These are phyloP conservation scores for Pachypsylla venusta DNA, from an alignment of 1,140 invertebrate species.

Conservation along the genomic window DNA sequence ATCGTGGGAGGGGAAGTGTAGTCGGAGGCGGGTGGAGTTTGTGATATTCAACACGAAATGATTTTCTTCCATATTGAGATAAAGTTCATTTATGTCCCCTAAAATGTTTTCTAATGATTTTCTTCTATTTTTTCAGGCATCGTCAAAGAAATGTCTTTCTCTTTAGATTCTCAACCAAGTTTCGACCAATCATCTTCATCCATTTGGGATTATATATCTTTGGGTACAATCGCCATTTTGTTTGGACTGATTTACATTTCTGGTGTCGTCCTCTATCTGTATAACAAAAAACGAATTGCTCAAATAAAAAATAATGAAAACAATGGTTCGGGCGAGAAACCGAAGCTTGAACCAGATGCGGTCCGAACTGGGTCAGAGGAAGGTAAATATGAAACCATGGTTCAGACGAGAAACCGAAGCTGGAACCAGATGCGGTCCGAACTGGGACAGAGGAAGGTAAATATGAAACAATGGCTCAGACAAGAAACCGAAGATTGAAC, in stretches of 20 bases:
- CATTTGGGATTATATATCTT: slow-evolving; percentile 55
- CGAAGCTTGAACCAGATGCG: not conserved
- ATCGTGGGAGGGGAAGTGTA: too few relatives aligned
- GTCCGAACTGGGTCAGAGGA: slow-evolving; percentile 9
- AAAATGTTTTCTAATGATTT: not conserved
- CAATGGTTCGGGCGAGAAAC: not conserved
- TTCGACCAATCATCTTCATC: slow-evolving; percentile 33
- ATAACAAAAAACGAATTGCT: slow-evolving; percentile 37
- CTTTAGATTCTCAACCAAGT: slow-evolving; percentile 42
- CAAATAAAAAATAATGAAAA: slow-evolving; percentile 17
- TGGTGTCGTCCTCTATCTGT: slow-evolving; percentile 63
- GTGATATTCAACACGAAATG: too few relatives aligned
- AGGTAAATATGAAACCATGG: slow-evolving; percentile 4
- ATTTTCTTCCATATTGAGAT: too few relatives aligned
- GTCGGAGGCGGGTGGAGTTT: too few relatives aligned
- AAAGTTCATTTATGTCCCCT: slow-evolving; percentile 9
- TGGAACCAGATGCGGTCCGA: not conserved
- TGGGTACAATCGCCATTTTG: slow-evolving; percentile 60
- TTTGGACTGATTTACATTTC: slow-evolving; percentile 67
- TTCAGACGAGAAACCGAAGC: slow-evolving; percentile 4
- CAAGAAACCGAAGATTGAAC: too few relatives aligned
- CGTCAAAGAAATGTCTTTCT: slow-evolving; percentile 61
- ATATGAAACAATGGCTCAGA: slow-evolving; percentile 11
- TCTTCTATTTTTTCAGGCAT: slow-evolving; percentile 37
- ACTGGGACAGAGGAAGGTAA: slow-evolving; percentile 13